phyloP scores from a whole-genome alignment of 2,113 vertebrate species.

The Baryphthengus martii region DNA sequence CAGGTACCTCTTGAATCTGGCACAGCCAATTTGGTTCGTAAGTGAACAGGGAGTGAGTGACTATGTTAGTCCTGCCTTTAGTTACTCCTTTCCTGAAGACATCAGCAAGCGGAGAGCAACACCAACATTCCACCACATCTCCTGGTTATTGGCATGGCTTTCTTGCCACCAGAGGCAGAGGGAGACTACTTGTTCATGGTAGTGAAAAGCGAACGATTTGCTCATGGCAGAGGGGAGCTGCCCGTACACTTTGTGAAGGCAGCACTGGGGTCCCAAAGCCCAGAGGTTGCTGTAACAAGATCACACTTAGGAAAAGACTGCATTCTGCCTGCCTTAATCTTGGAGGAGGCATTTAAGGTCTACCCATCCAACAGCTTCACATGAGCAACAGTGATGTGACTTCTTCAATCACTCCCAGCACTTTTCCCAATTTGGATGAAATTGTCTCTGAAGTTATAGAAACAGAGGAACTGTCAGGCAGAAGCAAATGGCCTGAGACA shows the following conservation, averaged over 20 bases:
- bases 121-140: fast-evolving
- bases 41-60: not conserved
- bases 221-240: not conserved
- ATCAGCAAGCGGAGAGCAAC: not conserved
- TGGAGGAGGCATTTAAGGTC: not conserved
- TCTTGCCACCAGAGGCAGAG: not conserved
- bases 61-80: not conserved
- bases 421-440: not conserved
- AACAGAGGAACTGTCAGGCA: not conserved
- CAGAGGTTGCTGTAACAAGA: not conserved
- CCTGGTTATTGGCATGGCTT: fast-evolving
- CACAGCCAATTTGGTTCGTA: not conserved
- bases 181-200: not conserved
- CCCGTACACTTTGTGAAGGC: not conserved
- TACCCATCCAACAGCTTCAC: not conserved
- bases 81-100: not conserved
- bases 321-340: not conserved
- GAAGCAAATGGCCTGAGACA: fast-evolving
- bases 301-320: not conserved
- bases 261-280: too few species aligned
- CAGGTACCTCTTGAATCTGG: not conserved
- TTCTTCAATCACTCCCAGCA: not conserved
- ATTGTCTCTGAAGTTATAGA: not conserved
- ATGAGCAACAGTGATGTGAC: not conserved
- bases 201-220: not conserved